A percentile compares a stretch with the other conserved stretches of the same genome.
Evolutionary conservation across 2,888 invertebrate genomes (phyloP).

Genomic region (Ramazzottius varieornatus): DNA sequence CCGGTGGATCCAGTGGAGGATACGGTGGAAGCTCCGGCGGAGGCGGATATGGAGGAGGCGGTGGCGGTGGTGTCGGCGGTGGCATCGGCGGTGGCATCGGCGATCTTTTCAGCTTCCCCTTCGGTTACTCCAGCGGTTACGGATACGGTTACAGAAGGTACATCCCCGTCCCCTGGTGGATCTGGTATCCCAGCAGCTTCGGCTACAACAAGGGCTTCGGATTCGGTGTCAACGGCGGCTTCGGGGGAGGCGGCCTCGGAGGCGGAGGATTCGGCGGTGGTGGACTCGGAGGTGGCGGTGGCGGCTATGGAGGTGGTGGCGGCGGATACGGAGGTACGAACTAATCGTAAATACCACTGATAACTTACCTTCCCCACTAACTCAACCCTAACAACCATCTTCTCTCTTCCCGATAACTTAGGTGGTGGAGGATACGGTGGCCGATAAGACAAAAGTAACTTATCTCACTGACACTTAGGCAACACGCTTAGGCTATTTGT

Average conservation of each 20-base stretch:
- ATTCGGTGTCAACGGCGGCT: not conserved
- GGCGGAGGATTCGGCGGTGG: not conserved
- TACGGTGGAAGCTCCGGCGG: not conserved
- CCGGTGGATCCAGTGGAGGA: not conserved
- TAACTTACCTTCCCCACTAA: too few relatives aligned
- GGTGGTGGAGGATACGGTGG: not conserved
- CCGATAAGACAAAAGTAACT: too few relatives aligned
- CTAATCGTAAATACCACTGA: too few relatives aligned
- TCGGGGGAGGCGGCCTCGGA: not conserved
- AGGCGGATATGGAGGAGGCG: not conserved
- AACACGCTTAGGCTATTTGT: too few relatives aligned
- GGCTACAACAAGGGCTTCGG: constrained; percentile 4
- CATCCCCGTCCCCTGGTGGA: constrained; percentile 3
- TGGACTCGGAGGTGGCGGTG: not conserved
- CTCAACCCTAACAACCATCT: too few relatives aligned
- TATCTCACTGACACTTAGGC: too few relatives aligned
- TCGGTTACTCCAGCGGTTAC: constrained; percentile 3
- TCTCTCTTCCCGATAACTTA: too few relatives aligned
- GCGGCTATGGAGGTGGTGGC: not conserved
- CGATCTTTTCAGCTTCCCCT: constrained; percentile 3
- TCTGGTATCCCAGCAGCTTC: constrained; percentile 3
- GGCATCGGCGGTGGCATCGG: not conserved
- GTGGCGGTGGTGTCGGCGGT: not conserved
- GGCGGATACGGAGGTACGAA: not conserved
- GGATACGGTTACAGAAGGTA: constrained; percentile 3